phyloP scores from a whole-genome alignment of 2,888 invertebrate genomes.

The Chrysolina oricalcia region DNA sequence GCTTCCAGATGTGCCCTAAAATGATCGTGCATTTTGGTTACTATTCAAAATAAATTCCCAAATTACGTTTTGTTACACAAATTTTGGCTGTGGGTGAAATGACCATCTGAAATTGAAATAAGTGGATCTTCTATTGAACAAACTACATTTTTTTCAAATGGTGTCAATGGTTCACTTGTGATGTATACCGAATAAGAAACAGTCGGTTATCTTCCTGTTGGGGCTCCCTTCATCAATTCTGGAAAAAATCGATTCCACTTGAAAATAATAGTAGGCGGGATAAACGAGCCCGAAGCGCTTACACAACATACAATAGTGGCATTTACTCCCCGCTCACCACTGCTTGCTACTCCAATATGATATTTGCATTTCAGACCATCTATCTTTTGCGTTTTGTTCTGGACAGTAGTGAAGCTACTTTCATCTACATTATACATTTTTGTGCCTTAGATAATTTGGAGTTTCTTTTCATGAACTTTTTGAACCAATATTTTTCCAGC shows the following conservation, averaged over 20 bases:
- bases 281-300: background rate
- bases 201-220: background rate
- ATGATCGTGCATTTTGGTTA: too few species aligned
- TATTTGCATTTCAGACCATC: too few species aligned
- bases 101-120: background rate
- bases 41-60: too few species aligned
- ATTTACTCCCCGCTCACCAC: too few species aligned
- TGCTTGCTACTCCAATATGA: too few species aligned
- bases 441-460: background rate
- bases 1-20: too few species aligned
- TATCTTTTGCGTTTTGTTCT: background rate
- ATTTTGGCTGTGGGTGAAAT: background rate
- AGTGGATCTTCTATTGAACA: background rate
- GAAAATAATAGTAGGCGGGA: background rate
- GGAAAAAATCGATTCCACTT: background rate
- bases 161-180: background rate
- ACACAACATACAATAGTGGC: background rate
- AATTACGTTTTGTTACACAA: too few species aligned
- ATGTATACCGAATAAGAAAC: constrained; percentile 14
- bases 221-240: background rate
- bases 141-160: background rate
- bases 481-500: background rate
- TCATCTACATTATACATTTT: background rate
- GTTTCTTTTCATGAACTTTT: background rate
- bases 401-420: background rate